Conservation (phyloP, 2,797 vertebrate genomes). For the Aphelocoma californica region DNA sequence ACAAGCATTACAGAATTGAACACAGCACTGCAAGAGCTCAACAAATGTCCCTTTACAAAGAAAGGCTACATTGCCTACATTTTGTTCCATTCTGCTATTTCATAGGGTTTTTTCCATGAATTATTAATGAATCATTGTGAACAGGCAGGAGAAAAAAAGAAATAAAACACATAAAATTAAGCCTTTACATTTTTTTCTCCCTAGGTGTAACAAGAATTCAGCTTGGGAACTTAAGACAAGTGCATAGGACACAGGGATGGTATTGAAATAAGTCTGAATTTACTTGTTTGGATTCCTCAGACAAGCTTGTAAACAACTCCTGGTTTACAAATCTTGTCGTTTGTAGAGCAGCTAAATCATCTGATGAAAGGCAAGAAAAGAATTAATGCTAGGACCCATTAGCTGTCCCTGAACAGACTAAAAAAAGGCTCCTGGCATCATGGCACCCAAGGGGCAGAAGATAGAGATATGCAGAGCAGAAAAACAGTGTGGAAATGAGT, state of each 20-base stretch:
- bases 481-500: neutral
- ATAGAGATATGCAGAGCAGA: neutral
- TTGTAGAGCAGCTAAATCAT: neutral
- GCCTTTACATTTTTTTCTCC: neutral
- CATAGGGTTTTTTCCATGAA: neutral
- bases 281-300: neutral
- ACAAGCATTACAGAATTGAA: neutral
- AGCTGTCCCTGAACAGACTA: neutral
- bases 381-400: neutral
- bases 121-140: constrained; percentile 40
- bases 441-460: neutral
- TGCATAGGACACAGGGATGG: rapidly evolving
- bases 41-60: neutral
- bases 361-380: neutral
- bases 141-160: neutral
- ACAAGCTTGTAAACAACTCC: neutral
- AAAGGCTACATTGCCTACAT: neutral
- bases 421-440: neutral
- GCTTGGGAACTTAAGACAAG: neutral
- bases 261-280: neutral
- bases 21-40: neutral
- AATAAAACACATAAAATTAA: constrained; percentile 11
- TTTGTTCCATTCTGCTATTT: neutral
- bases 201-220: neutral
- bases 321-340: neutral